These are phyloP conservation scores for Microvelia longipes DNA, from an alignment of 1,140 invertebrate species.

Conservation along the genomic window DNA sequence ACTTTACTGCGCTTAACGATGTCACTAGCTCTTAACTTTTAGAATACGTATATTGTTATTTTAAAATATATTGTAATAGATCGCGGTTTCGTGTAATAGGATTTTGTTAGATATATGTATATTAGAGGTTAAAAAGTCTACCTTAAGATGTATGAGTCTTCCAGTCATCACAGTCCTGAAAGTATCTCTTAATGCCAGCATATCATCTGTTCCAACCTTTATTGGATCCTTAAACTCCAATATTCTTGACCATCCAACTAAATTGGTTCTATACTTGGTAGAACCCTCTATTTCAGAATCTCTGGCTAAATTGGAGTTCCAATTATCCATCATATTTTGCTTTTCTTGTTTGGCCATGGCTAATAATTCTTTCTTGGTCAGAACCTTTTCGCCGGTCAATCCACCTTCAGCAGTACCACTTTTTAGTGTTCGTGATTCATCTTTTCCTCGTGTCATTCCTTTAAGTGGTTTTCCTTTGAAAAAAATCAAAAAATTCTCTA, in stretches of 20 bases:
- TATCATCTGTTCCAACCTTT: not conserved
- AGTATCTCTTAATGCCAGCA: slow-evolving; percentile 5
- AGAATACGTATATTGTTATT: too few relatives aligned
- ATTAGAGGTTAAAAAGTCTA: too few relatives aligned
- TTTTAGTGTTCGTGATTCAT: too few relatives aligned
- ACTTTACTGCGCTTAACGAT: too few relatives aligned
- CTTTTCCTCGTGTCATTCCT: too few relatives aligned
- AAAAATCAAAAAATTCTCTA: too few relatives aligned
- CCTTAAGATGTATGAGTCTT: not conserved
- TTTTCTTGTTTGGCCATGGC: not conserved
- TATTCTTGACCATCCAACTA: slow-evolving; percentile 2
- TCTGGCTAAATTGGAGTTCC: not conserved
- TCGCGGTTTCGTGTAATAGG: too few relatives aligned
- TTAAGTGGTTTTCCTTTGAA: too few relatives aligned
- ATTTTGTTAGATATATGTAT: too few relatives aligned
- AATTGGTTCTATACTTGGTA: not conserved
- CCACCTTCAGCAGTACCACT: too few relatives aligned
- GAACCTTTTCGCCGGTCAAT: not conserved
- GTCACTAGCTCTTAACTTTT: too few relatives aligned
- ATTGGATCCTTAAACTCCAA: slow-evolving; percentile 6
- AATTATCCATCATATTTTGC: not conserved
- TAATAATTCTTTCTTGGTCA: not conserved
- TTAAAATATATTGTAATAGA: too few relatives aligned
- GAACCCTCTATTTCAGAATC: not conserved
- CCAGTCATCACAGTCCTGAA: slow-evolving; percentile 4